Evolutionary conservation across 1,140 invertebrate species (phyloP).

Genomic region (Drosophila ficusphila): DNA sequence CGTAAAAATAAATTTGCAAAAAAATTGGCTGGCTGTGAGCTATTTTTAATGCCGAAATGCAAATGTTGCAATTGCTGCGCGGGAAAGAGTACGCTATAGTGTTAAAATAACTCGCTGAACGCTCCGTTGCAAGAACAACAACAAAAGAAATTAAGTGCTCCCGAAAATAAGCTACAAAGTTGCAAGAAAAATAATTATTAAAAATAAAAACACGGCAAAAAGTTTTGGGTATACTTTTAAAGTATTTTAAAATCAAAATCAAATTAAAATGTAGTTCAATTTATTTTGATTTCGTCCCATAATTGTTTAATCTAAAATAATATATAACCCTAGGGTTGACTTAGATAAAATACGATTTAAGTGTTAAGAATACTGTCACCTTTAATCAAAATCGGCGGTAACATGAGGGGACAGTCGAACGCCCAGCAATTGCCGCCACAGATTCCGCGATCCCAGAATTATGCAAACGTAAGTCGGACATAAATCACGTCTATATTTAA

Average conservation of each 20-base stretch:
- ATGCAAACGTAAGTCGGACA: slow-evolving; percentile 61
- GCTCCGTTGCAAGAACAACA: slow-evolving; percentile 30
- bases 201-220: slow-evolving; percentile 22
- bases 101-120: slow-evolving; percentile 48
- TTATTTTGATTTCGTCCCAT: too few species aligned
- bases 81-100: slow-evolving; percentile 10
- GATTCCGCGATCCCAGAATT: slow-evolving; percentile 61
- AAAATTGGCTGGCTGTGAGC: slow-evolving; percentile 56
- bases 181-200: slow-evolving; percentile 24
- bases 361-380: too few species aligned
- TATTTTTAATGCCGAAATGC: slow-evolving; percentile 63
- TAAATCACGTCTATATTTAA: slow-evolving; percentile 19
- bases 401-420: slow-evolving; percentile 52
- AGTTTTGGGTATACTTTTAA: slow-evolving; percentile 13
- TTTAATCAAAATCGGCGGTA: too few species aligned
- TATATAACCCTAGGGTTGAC: too few species aligned
- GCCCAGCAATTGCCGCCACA: slow-evolving; percentile 64
- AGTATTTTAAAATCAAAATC: too few species aligned
- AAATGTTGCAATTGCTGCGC: slow-evolving; percentile 38
- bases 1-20: slow-evolving; percentile 47
- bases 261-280: too few species aligned
- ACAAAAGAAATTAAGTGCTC: slow-evolving; percentile 15
- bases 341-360: too few species aligned
- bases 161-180: slow-evolving; percentile 38
- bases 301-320: too few species aligned